These are phyloP conservation scores for Tapirus terrestris DNA, from an alignment of 2,113 vertebrate genomes.

Conservation along the genomic window DNA sequence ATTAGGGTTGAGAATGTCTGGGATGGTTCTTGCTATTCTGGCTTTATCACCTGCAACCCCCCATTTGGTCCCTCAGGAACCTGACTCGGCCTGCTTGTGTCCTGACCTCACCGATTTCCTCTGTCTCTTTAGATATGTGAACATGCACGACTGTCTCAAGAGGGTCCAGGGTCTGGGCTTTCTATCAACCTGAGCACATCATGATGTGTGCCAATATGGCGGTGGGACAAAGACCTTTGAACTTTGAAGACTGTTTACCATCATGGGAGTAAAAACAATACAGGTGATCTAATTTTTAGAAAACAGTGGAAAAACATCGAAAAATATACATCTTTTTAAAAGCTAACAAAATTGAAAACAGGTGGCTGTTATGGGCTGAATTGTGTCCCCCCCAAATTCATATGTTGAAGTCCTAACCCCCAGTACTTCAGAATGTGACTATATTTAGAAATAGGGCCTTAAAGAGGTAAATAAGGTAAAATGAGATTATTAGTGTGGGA, in stretches of 20 bases:
- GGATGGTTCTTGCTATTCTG: too few relatives aligned
- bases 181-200: background rate
- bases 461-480: background rate
- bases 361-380: background rate
- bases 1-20: background rate
- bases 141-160: background rate
- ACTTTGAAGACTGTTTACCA: background rate
- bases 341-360: background rate
- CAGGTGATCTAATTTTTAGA: background rate
- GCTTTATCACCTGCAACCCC: background rate
- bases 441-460: background rate
- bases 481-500: background rate
- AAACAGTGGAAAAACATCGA: background rate
- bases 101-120: background rate
- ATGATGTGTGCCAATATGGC: rapidly evolving
- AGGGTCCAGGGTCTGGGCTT: background rate
- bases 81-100: background rate
- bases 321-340: background rate
- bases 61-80: background rate
- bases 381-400: rapidly evolving
- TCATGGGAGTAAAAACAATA: background rate
- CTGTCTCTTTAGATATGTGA: background rate
- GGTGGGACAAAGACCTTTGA: background rate
- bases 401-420: background rate
- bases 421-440: background rate